A percentile compares a stretch with the other conserved stretches of the same genome.
phyloP scores from a whole-genome alignment of 1,140 invertebrate species.

The Drosophila baimaii region DNA sequence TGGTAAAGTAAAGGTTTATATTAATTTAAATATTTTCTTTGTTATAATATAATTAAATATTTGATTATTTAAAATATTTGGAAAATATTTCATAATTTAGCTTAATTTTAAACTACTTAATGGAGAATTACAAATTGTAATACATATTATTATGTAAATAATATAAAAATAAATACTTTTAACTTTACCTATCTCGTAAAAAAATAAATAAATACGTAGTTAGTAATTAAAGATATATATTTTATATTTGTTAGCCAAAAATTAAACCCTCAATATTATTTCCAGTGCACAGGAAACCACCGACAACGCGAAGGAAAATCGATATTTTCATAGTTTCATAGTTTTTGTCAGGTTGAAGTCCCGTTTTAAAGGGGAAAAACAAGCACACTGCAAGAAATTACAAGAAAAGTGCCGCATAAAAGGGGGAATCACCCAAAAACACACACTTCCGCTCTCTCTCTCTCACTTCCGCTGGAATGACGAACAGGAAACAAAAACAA shows the following conservation, averaged over 20 bases:
- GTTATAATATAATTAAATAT: no score
- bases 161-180: neutral
- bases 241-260: no score
- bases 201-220: neutral
- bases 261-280: conserved; percentile 1
- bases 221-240: neutral
- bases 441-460: neutral
- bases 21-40: no score
- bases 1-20: no score
- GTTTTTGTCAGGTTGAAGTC: conserved; percentile 8
- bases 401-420: neutral
- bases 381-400: neutral
- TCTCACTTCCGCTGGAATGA: no score
- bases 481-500: conserved; percentile 37
- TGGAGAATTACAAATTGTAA: neutral
- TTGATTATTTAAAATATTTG: no score
- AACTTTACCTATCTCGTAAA: fast-evolving
- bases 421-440: conserved; percentile 35
- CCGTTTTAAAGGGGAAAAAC: neutral
- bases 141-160: neutral
- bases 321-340: conserved; percentile 36
- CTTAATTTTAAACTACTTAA: no score
- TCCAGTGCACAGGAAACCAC: conserved; percentile 7
- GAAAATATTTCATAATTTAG: no score
- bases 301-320: conserved; percentile 34